Percentiles rank a stretch among this genome's conserved stretches.
Evolutionary conservation across 2,113 vertebrate genomes (phyloP).

Genomic region (Amphiprion ocellaris): DNA sequence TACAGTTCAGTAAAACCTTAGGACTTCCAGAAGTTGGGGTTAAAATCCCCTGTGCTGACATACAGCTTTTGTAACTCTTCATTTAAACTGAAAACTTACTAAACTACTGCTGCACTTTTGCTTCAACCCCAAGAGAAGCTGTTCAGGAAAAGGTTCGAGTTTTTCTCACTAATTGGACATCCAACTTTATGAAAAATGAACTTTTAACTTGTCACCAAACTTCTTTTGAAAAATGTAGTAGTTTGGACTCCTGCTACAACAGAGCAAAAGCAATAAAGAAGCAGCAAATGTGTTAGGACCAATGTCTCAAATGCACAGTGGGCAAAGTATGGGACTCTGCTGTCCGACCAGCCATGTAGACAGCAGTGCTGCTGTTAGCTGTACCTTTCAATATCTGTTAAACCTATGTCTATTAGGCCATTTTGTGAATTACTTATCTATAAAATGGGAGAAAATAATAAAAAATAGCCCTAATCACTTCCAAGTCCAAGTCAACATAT

Average conservation of each 20-base stretch:
- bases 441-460: too few species aligned
- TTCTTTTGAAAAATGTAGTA: not conserved
- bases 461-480: too few species aligned
- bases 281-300: not conserved
- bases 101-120: not conserved
- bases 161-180: conserved; percentile 6
- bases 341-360: too few species aligned
- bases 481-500: too few species aligned
- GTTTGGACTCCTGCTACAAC: too few species aligned
- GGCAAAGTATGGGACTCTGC: too few species aligned
- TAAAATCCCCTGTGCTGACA: not conserved
- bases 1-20: not conserved
- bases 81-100: conserved; percentile 8
- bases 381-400: too few species aligned
- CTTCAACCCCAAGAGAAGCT: conserved; percentile 3
- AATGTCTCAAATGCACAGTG: not conserved
- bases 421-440: too few species aligned
- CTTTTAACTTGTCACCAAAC: not conserved
- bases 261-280: not conserved
- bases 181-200: conserved; percentile 1
- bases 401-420: too few species aligned
- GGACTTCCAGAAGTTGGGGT: not conserved
- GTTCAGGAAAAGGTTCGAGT: not conserved
- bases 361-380: too few species aligned
- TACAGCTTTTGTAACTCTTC: not conserved